phyloP scores from a whole-genome alignment of 1,140 invertebrate species.

The Pomacea maculata region DNA sequence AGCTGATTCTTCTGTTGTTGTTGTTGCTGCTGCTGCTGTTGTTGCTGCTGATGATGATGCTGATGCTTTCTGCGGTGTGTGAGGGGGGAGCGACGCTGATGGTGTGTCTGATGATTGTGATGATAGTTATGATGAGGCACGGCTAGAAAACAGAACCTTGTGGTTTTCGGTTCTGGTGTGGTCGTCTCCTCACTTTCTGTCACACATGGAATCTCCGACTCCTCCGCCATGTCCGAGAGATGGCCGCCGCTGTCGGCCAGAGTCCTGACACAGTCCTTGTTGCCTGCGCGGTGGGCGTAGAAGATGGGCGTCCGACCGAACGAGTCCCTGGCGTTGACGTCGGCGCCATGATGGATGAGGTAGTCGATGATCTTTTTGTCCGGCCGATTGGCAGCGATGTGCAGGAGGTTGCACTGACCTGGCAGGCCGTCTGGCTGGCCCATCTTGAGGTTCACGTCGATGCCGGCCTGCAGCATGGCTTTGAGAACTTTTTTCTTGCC shows the following conservation, averaged over 20 bases:
- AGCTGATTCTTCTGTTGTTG: background rate
- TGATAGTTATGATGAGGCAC: slow-evolving; percentile 9
- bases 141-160: slow-evolving; percentile 11
- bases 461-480: slow-evolving; percentile 43
- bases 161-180: slow-evolving; percentile 5
- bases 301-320: slow-evolving; percentile 36
- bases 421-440: slow-evolving; percentile 52
- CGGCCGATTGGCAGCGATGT: slow-evolving; percentile 43
- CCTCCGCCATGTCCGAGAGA: slow-evolving; percentile 3
- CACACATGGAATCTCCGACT: background rate
- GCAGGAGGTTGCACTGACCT: slow-evolving; percentile 37
- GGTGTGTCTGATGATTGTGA: slow-evolving; percentile 3
- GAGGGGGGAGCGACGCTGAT: background rate
- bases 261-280: slow-evolving; percentile 28
- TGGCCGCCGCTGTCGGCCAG: slow-evolving; percentile 39
- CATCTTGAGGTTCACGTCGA: slow-evolving; percentile 48
- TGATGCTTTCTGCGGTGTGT: background rate
- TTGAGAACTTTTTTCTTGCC: slow-evolving; percentile 50
- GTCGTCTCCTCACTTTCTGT: background rate
- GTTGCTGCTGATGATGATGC: background rate
- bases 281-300: slow-evolving; percentile 36
- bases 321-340: slow-evolving; percentile 41
- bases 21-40: background rate
- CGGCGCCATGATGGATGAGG: slow-evolving; percentile 40
- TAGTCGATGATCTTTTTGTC: slow-evolving; percentile 44